Evolutionary conservation across 2,113 vertebrate genomes (phyloP).

Genomic region (mouse (Mus musculus)): DNA sequence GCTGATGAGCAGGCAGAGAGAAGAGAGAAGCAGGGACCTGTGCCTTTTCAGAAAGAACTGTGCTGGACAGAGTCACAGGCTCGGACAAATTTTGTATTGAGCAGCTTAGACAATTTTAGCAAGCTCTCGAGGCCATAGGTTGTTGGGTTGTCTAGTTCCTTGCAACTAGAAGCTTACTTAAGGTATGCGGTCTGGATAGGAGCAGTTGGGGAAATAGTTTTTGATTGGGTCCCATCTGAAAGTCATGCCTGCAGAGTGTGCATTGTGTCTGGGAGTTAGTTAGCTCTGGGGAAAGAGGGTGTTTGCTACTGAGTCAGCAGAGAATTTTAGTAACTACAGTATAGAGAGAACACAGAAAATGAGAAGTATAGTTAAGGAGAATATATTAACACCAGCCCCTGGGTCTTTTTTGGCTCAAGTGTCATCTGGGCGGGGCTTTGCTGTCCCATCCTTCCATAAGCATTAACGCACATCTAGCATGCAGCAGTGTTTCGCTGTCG

Average conservation of each 20-base stretch:
- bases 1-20: neutral
- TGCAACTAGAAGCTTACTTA: neutral
- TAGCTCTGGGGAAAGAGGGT: no score
- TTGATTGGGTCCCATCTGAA: neutral
- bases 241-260: fast-evolving
- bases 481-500: neutral
- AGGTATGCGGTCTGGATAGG: neutral
- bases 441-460: neutral
- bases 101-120: neutral
- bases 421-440: no score
- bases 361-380: no score
- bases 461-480: neutral
- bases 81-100: neutral
- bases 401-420: neutral
- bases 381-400: no score
- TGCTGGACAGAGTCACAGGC: neutral
- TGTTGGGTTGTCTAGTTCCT: neutral
- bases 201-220: neutral
- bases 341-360: neutral
- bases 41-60: neutral
- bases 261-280: neutral
- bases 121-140: neutral
- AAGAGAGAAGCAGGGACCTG: no score
- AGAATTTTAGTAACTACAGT: neutral
- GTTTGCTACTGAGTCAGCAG: no score